Base-by-base conservation (phyloP, 2,797 vertebrate species). In the Carduelis carduelis region DNA sequence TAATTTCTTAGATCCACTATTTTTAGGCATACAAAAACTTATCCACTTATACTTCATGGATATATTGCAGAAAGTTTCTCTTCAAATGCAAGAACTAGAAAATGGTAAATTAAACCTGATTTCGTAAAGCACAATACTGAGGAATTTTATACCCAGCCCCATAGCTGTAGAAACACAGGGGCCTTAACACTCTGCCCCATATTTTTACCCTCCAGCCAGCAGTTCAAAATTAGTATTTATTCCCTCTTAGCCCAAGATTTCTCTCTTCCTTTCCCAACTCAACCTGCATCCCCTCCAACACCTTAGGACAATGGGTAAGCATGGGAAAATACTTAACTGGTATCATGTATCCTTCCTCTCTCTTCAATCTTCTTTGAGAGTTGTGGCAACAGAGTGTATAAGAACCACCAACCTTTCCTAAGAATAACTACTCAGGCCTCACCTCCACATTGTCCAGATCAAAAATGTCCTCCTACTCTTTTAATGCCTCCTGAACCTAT, bases 131-230 rank as follows among this genome's bases (percentile, higher is more conserved):
- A 84, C 11, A 68, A 8, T 47, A 63, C 15, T 47, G 34, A 75
- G 13, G 11, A 85, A 71, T 50, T 61, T n/a, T 39, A 28, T 47
- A 20, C 55, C 18, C 16, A 70, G 19, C 2, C 26, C 34, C 37
- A 46, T 6, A 9, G 17, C 17, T 70, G 75, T 14, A 75, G 41
- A 71, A 32, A 63, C 17, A 75, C 1, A 14, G 3, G 18, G 12
- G 43, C 32, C 43, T 70, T 46, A 81, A 65, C 9, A 57, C 0
- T 1, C 2, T 8, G 1, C 4, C 5, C 19, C 7, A 4, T 43
- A 52, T 20, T 65, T 56, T 56, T 37, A 35, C 17, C 3, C n/a
- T 76, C 17, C 4, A 2, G 28, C 6, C 13, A 89, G 41, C 30
- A 52, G 34, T 13, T 83, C 34, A 50, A 65, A 89, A 60, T 8